Evolutionary conservation across 1,140 invertebrate genomes (phyloP).

Genomic region (Chelonus insularis): DNA sequence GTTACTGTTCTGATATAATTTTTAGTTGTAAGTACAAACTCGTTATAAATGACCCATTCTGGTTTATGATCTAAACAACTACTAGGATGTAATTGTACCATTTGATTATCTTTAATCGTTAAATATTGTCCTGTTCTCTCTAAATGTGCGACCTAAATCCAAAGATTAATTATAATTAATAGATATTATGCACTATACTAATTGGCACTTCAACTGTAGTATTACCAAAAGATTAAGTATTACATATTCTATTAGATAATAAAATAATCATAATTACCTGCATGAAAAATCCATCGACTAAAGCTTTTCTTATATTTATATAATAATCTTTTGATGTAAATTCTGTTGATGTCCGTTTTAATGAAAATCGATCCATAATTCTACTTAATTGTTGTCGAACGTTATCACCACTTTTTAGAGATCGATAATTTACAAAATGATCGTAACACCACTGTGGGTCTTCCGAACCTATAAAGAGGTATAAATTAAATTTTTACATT

Average conservation of each 20-base stretch:
- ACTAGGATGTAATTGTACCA: conserved; percentile 97
- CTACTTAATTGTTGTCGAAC: conserved; percentile 80
- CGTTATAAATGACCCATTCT: conserved; percentile 99
- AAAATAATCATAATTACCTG: conserved; percentile 69
- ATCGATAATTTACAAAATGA: conserved; percentile 98
- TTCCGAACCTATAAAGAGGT: conserved; percentile 66
- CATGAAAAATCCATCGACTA: conserved; percentile 99
- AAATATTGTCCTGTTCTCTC: conserved; percentile 96
- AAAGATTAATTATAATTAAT: too few species aligned
- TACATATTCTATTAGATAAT: background rate
- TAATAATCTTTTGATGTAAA: conserved; percentile 99
- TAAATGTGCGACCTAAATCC: conserved; percentile 94
- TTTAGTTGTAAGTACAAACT: conserved; percentile 99
- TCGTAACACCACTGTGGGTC: conserved; percentile 99
- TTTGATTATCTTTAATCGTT: conserved; percentile 99
- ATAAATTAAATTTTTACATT: background rate
- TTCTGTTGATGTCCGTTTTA: conserved; percentile 95
- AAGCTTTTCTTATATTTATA: conserved; percentile 96
- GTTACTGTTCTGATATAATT: conserved; percentile 99
- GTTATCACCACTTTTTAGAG: conserved; percentile 91
- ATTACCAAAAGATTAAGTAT: too few species aligned
- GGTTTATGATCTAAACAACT: conserved; percentile 99
- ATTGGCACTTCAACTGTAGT: too few species aligned
- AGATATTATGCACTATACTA: too few species aligned
- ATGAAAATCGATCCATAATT: conserved; percentile 91